phyloP scores from a whole-genome alignment of 2,797 vertebrate species.

The Lophotriccus pileatus region DNA sequence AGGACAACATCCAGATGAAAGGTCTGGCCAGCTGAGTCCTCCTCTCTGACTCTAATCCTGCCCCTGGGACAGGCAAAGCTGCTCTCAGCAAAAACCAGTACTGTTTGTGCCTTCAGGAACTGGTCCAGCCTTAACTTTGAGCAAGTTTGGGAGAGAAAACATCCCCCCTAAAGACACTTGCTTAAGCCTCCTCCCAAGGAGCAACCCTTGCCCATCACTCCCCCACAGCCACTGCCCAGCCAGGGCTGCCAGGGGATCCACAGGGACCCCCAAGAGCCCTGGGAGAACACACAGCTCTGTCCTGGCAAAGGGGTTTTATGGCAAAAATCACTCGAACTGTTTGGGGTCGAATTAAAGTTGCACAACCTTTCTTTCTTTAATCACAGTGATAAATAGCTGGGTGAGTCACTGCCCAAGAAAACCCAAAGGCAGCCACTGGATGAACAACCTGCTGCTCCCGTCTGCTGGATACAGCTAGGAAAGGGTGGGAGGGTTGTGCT shows the following conservation, averaged over 20 bases:
- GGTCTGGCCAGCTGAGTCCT: neutral
- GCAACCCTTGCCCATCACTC: accelerated
- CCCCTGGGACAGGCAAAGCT: neutral
- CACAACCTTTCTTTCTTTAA: neutral
- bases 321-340: neutral
- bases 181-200: neutral
- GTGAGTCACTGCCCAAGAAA: neutral
- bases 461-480: neutral
- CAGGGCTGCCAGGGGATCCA: neutral
- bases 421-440: neutral
- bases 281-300: neutral
- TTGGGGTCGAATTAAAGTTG: neutral
- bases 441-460: neutral
- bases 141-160: neutral
- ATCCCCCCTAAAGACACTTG: neutral
- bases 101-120: neutral
- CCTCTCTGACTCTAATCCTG: neutral
- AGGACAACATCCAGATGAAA: neutral
- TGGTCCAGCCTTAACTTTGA: neutral
- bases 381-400: neutral
- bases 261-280: neutral
- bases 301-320: accelerated
- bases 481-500: neutral
- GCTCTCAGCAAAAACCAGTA: neutral
- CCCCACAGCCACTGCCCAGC: neutral